Percentiles rank a stretch among this genome's conserved stretches.
Conservation (phyloP, 2,888 invertebrate genomes). For the Epistrophella euchroma region DNA sequence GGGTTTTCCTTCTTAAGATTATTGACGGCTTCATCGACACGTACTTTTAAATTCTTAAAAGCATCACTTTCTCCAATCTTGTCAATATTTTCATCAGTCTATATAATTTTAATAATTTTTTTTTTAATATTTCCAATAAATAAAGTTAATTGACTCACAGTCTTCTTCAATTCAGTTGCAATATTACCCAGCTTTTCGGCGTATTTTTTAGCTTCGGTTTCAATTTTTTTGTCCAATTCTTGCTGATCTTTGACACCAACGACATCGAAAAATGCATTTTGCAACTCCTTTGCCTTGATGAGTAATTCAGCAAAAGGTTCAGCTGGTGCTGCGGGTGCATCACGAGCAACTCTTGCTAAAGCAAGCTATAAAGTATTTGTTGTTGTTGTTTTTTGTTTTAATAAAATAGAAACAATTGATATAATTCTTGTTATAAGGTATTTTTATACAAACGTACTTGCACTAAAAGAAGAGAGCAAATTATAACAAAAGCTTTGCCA, state of each 20-base stretch:
- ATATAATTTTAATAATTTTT: not conserved
- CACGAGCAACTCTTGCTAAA: slow-evolving; percentile 62
- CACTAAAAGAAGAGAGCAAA: slow-evolving; percentile 66
- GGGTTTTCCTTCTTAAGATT: slow-evolving; percentile 62
- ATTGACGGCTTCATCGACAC: slow-evolving; percentile 57
- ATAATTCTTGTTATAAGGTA: not conserved
- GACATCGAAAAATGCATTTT: slow-evolving; percentile 47
- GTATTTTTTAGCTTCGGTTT: slow-evolving; percentile 41
- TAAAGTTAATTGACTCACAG: slow-evolving; percentile 38
- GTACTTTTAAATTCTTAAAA: slow-evolving; percentile 46
- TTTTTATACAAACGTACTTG: slow-evolving; percentile 49
- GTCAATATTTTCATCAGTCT: slow-evolving; percentile 58
- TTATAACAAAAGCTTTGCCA: slow-evolving; percentile 59
- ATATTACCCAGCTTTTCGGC: slow-evolving; percentile 32
- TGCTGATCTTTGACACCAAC: slow-evolving; percentile 57
- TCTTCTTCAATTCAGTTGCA: slow-evolving; percentile 49
- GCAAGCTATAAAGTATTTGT: slow-evolving; percentile 42
- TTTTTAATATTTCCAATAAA: not conserved
- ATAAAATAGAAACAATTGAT: slow-evolving; percentile 2
- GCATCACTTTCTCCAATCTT: slow-evolving; percentile 60
- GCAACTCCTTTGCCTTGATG: slow-evolving; percentile 41
- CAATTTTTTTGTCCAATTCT: slow-evolving; percentile 49
- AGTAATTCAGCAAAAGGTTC: slow-evolving; percentile 50
- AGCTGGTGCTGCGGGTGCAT: slow-evolving; percentile 38
- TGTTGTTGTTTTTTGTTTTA: not conserved